Percentiles rank a stretch among this genome's conserved stretches.
Evolutionary conservation across 2,797 vertebrate species (phyloP).

Genomic region (Buceros bicornis): DNA sequence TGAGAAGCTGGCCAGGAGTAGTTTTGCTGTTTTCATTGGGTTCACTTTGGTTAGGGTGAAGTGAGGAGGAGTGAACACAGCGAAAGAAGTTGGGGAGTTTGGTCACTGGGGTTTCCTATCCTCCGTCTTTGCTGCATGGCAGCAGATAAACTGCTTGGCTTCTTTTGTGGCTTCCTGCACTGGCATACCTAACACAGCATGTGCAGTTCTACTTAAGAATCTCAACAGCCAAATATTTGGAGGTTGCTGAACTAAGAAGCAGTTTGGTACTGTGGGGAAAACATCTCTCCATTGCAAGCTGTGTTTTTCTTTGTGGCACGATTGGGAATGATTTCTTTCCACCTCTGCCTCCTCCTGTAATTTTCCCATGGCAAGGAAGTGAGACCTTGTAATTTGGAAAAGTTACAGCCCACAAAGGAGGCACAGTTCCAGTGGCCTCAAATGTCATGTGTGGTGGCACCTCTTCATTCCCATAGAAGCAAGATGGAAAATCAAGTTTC

Average conservation of each 20-base stretch:
- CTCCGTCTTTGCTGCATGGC: conserved; percentile 26
- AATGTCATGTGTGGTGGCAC: conserved; percentile 55
- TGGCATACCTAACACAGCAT: neutral
- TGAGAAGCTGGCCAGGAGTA: conserved; percentile 55
- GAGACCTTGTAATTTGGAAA: conserved; percentile 66
- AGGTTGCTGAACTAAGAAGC: conserved; percentile 32
- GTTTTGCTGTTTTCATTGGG: neutral
- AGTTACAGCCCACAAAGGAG: conserved; percentile 61
- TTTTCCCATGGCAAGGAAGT: conserved; percentile 52
- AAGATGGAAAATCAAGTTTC: conserved; percentile 55
- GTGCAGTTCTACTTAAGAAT: conserved; percentile 29
- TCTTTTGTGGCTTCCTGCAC: conserved; percentile 47
- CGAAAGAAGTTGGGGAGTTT: neutral
- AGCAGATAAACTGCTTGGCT: conserved; percentile 37
- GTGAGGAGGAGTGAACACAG: neutral
- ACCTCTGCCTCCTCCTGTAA: conserved; percentile 43
- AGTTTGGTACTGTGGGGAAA: neutral
- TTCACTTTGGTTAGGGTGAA: neutral
- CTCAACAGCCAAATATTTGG: neutral
- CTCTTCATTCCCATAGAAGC: conserved; percentile 41
- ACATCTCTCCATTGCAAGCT: conserved; percentile 30
- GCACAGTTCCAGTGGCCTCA: conserved; percentile 10
- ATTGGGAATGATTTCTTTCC: conserved; percentile 44
- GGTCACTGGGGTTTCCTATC: neutral
- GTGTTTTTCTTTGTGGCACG: conserved; percentile 68